Conservation (phyloP, 30 jellyfish, hydroid and myxozoan genomes). For the Aurelia coerulea region DNA sequence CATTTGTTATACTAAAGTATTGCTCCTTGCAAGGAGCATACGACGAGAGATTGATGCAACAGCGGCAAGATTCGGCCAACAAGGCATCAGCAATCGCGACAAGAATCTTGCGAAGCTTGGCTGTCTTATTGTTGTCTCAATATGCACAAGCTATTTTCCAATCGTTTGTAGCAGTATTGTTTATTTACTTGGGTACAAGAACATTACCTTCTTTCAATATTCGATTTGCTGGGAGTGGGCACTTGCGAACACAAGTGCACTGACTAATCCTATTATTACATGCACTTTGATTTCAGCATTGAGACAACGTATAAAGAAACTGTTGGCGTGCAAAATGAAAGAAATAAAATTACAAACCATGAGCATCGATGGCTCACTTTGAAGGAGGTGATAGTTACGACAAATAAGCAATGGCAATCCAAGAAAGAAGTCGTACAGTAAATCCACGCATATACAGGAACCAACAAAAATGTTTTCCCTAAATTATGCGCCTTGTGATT, state of each 20-base stretch:
- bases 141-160: constrained; percentile 39
- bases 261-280: constrained; percentile 47
- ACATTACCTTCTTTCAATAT: constrained; percentile 4
- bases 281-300: constrained; percentile 26
- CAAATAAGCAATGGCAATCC: no score
- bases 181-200: neutral
- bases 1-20: constrained; percentile 15
- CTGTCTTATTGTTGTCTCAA: constrained; percentile 18
- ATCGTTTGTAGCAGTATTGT: neutral
- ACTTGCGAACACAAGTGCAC: constrained; percentile 38
- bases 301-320: neutral
- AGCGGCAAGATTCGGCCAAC: constrained; percentile 29
- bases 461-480: no score
- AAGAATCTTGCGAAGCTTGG: constrained; percentile 33
- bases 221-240: constrained; percentile 54
- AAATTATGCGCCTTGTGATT: no score
- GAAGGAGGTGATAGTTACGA: no score
- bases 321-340: constrained; percentile 28
- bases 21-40: constrained; percentile 30
- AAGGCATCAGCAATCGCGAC: constrained; percentile 5
- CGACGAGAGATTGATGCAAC: constrained; percentile 33
- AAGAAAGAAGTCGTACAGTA: no score
- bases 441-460: no score
- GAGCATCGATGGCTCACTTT: no score
- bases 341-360: no score